Evolutionary conservation across 2,888 invertebrate species (phyloP).

Genomic region (Thysanoteuthis rhombus): DNA sequence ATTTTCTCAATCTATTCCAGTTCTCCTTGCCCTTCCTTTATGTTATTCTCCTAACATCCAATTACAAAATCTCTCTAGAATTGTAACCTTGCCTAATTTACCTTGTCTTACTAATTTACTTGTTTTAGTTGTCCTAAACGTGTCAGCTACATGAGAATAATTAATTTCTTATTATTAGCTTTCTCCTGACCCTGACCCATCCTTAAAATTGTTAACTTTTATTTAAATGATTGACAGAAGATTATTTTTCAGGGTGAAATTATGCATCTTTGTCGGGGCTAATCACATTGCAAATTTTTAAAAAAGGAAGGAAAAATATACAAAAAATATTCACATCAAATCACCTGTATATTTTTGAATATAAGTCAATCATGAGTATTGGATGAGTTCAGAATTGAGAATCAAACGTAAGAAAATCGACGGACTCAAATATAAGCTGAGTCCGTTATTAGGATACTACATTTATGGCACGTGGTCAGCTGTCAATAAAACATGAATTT

Average conservation of each 20-base stretch:
- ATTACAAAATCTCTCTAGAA: background rate
- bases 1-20: background rate
- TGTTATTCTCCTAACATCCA: background rate
- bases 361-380: too few species aligned
- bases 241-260: background rate
- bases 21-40: background rate
- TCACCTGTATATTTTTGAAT: too few species aligned
- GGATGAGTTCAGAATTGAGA: too few species aligned
- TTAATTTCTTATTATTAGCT: background rate
- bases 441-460: too few species aligned
- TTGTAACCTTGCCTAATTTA: background rate
- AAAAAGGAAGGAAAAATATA: too few species aligned
- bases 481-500: too few species aligned
- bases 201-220: background rate
- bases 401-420: too few species aligned
- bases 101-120: background rate
- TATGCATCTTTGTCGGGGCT: background rate
- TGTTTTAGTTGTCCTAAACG: background rate
- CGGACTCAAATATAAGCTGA: too few species aligned
- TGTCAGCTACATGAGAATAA: background rate
- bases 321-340: background rate
- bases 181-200: background rate
- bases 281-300: background rate
- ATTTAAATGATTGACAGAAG: background rate
- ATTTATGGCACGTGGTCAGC: too few species aligned